Conservation (phyloP, 30 jellyfish, hydroid and myxozoan species). For the Aurelia sp. region DNA sequence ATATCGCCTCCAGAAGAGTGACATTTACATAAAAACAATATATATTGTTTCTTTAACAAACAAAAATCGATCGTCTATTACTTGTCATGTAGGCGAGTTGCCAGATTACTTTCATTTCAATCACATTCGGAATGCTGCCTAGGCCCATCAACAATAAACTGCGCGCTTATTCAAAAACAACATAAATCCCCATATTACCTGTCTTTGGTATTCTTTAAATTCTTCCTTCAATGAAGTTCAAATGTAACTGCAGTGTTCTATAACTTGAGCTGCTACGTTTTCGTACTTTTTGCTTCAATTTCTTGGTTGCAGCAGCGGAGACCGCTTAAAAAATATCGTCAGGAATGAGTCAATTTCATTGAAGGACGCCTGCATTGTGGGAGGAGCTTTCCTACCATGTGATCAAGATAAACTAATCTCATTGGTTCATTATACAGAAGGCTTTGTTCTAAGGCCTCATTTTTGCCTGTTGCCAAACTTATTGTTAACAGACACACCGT, state of each 20-base stretch:
- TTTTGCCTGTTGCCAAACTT: too few species aligned
- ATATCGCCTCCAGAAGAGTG: too few species aligned
- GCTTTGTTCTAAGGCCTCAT: too few species aligned
- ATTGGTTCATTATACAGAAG: constrained; percentile 2
- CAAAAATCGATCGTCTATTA: too few species aligned
- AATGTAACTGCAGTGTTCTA: not conserved
- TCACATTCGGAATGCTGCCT: constrained; percentile 2
- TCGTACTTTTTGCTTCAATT: too few species aligned
- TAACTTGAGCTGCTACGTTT: not conserved
- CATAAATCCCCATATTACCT: not conserved
- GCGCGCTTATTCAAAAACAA: too few species aligned
- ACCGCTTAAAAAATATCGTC: not conserved
- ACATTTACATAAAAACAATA: too few species aligned
- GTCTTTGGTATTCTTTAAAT: not conserved
- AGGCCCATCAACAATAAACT: too few species aligned
- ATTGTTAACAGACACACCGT: too few species aligned
- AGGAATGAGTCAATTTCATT: constrained; percentile 53
- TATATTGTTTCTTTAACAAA: too few species aligned
- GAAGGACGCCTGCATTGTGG: constrained; percentile 63
- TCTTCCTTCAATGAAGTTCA: not conserved
- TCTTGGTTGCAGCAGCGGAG: too few species aligned
- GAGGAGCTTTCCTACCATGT: constrained; percentile 57
- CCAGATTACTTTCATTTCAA: not conserved
- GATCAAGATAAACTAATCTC: not conserved
- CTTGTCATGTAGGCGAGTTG: too few species aligned